Conservation (phyloP, 1,140 invertebrate genomes). For the Asbolus verrucosus region DNA sequence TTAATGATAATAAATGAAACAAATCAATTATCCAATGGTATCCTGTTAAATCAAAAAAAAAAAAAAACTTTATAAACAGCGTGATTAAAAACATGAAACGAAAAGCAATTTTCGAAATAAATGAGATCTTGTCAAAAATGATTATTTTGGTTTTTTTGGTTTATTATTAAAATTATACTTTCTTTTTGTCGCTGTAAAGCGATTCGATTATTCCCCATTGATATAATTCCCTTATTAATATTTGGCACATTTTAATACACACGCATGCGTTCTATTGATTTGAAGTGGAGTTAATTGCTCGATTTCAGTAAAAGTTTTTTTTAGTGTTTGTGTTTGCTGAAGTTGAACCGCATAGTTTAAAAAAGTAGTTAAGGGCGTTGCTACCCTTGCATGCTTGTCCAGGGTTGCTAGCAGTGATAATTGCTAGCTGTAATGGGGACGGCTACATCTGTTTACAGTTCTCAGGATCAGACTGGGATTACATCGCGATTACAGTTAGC, state of each 20-base stretch:
- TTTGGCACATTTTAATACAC: not conserved
- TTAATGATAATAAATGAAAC: not conserved
- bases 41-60: no score
- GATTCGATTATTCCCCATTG: conserved; percentile 5
- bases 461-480: conserved; percentile 48
- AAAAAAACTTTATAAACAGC: no score
- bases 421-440: conserved; percentile 51
- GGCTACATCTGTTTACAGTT: conserved; percentile 54
- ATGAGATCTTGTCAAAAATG: not conserved
- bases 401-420: conserved; percentile 49
- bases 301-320: conserved; percentile 10
- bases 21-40: not conserved
- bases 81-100: no score
- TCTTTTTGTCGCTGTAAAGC: conserved; percentile 10
- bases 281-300: conserved; percentile 10
- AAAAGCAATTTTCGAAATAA: not conserved
- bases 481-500: conserved; percentile 51
- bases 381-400: conserved; percentile 47
- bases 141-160: not conserved
- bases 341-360: conserved; percentile 34
- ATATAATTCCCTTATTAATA: conserved; percentile 1
- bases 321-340: conserved; percentile 12
- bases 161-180: no score
- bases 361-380: conserved; percentile 40
- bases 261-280: conserved; percentile 7